Conservation (phyloP, 2,888 invertebrate species). For the Agrypnus murinus region DNA sequence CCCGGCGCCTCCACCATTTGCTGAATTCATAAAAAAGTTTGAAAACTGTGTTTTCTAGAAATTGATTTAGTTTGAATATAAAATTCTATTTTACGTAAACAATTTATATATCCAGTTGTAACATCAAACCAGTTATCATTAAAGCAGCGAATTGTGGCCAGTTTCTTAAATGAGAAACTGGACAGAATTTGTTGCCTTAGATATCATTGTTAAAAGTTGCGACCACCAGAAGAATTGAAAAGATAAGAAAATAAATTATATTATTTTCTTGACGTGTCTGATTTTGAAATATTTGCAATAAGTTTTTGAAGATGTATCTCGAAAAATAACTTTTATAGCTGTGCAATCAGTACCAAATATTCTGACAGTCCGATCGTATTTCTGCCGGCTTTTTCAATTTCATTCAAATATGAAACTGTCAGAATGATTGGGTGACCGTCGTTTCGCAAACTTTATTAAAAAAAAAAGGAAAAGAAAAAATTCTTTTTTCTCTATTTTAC, state of each 20-base stretch:
- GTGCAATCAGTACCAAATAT: constrained; percentile 54
- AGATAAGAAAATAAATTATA: no score
- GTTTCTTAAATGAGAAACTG: no score
- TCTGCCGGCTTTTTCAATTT: constrained; percentile 56
- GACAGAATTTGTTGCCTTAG: no score
- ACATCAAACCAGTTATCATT: no score
- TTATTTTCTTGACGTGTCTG: no score
- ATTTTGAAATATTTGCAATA: constrained; percentile 78
- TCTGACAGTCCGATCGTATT: constrained; percentile 56
- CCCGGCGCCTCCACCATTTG: constrained; percentile 34
- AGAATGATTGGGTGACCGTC: constrained; percentile 62
- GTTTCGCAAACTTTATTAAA: constrained; percentile 59
- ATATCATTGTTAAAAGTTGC: no score
- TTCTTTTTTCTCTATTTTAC: constrained; percentile 9
- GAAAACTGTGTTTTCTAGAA: no score
- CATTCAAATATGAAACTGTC: constrained; percentile 58
- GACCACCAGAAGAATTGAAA: no score
- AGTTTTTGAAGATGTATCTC: constrained; percentile 87
- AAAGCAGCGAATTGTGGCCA: no score
- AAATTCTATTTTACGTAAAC: no score
- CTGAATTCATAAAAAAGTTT: constrained; percentile 13
- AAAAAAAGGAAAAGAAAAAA: constrained; percentile 16
- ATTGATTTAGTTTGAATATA: no score
- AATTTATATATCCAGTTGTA: no score
- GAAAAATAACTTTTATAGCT: constrained; percentile 81